Percentiles rank a stretch among this genome's conserved stretches.
These are phyloP conservation scores for Eilema sororculum DNA, from an alignment of 2,888 invertebrate species.

Conservation along the genomic window DNA sequence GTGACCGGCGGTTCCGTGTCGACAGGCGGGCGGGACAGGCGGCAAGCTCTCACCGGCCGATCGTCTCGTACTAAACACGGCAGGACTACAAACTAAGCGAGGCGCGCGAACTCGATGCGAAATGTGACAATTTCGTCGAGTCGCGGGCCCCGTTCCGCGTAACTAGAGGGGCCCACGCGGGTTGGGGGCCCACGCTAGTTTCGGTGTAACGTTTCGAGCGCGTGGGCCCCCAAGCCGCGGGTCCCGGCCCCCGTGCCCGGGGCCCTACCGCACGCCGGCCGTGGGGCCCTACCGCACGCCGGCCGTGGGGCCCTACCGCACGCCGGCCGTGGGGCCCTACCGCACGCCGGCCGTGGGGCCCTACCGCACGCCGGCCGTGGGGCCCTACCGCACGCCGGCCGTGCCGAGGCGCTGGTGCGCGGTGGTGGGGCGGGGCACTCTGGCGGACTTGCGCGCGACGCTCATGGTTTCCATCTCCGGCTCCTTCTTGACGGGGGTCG, in stretches of 20 bases:
- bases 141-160: slow-evolving; percentile 23
- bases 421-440: slow-evolving; percentile 56
- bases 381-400: slow-evolving; percentile 67
- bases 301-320: slow-evolving; percentile 52
- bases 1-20: slow-evolving; percentile 1
- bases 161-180: not conserved
- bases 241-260: slow-evolving; percentile 5
- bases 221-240: slow-evolving; percentile 10
- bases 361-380: not conserved
- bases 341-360: slow-evolving; percentile 57
- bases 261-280: not conserved
- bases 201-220: not conserved
- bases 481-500: slow-evolving; percentile 65
- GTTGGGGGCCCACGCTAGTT: slow-evolving; percentile 13
- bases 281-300: slow-evolving; percentile 64
- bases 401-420: slow-evolving; percentile 67
- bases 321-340: slow-evolving; percentile 46
- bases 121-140: slow-evolving; percentile 40
- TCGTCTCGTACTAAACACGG: slow-evolving; percentile 41
- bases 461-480: slow-evolving; percentile 55
- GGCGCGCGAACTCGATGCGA: slow-evolving; percentile 35
- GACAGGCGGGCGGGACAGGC: slow-evolving; percentile 17
- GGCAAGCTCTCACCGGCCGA: slow-evolving; percentile 37
- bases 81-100: slow-evolving; percentile 20
- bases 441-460: slow-evolving; percentile 54